Evolutionary conservation across 2,113 vertebrate genomes (phyloP).

Genomic region (Plotosus lineatus): DNA sequence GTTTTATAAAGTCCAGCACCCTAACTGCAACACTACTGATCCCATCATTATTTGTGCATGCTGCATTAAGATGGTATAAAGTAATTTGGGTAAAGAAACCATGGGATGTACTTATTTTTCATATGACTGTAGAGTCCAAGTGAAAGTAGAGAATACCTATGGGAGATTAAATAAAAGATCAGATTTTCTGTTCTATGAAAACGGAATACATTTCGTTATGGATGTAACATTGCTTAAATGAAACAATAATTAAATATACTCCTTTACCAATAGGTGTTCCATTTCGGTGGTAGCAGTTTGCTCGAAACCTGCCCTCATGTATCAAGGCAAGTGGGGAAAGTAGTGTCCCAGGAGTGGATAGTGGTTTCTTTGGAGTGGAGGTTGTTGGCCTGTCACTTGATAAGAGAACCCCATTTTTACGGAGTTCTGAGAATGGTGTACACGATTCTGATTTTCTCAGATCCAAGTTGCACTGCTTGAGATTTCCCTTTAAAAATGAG

Average conservation of each 20-base stretch:
- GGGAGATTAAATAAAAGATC: neutral
- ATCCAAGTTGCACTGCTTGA: neutral
- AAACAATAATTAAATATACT: neutral
- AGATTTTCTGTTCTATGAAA: neutral
- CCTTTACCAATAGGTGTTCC: slow-evolving; percentile 82
- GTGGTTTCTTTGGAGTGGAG: slow-evolving; percentile 80
- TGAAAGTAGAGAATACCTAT: neutral
- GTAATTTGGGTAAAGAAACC: no score
- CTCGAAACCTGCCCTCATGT: slow-evolving; percentile 76
- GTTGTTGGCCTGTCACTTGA: slow-evolving; percentile 68
- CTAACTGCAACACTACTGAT: no score
- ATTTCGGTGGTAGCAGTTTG: slow-evolving; percentile 84
- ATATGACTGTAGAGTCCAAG: neutral
- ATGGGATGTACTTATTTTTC: no score
- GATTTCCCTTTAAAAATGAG: slow-evolving; percentile 29
- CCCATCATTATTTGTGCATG: no score
- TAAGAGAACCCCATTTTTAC: slow-evolving; percentile 48
- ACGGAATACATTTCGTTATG: neutral
- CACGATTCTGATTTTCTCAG: slow-evolving; percentile 36
- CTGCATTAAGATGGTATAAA: no score
- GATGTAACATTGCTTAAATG: neutral
- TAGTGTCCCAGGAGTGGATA: slow-evolving; percentile 25
- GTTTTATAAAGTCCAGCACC: no score
- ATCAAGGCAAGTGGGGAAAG: slow-evolving; percentile 46
- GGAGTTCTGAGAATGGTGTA: slow-evolving; percentile 56